These are phyloP conservation scores for Australoheros scitulus DNA, from an alignment of 2,113 vertebrate species.

Conservation along the genomic window DNA sequence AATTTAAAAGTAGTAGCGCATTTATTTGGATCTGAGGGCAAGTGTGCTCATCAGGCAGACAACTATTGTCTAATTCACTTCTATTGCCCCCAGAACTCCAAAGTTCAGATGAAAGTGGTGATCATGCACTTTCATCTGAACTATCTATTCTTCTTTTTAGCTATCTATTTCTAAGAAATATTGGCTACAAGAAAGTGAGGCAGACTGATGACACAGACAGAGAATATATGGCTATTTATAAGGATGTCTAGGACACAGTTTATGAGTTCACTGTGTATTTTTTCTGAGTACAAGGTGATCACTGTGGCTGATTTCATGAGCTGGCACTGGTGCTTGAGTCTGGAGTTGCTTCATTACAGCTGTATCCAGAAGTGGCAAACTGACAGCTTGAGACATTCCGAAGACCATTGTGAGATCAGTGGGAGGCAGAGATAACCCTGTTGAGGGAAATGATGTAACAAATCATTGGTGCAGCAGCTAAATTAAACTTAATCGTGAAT, in stretches of 20 bases:
- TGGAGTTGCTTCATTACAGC: slow-evolving; percentile 42
- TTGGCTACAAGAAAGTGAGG: slow-evolving; percentile 5
- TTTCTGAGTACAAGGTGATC: slow-evolving; percentile 40
- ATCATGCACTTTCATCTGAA: slow-evolving; percentile 3
- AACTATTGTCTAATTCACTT: slow-evolving; percentile 38
- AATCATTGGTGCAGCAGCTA: slow-evolving; percentile 38
- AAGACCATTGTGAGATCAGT: slow-evolving; percentile 46
- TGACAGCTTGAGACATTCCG: slow-evolving; percentile 39
- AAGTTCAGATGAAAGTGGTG: slow-evolving; percentile 14
- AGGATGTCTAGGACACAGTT: slow-evolving; percentile 23
- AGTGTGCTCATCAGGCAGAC: slow-evolving; percentile 15
- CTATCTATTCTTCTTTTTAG: slow-evolving; percentile 5
- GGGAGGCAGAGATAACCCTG: slow-evolving; percentile 53
- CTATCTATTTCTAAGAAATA: slow-evolving; percentile 10
- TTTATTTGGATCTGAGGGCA: slow-evolving; percentile 38
- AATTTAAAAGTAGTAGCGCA: slow-evolving; percentile 11
- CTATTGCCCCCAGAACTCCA: slow-evolving; percentile 6
- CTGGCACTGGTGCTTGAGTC: slow-evolving; percentile 17
- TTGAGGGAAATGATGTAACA: slow-evolving; percentile 45
- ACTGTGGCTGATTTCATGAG: slow-evolving; percentile 41
- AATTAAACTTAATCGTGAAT: slow-evolving; percentile 52
- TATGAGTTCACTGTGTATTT: slow-evolving; percentile 30
- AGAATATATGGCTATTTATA: slow-evolving; percentile 32
- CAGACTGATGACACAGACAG: not conserved
- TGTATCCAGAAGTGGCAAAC: slow-evolving; percentile 39